A percentile compares a stretch with the other conserved stretches of the same genome.
Conservation (phyloP, 2,797 vertebrate genomes). For the Limosa lapponica region DNA sequence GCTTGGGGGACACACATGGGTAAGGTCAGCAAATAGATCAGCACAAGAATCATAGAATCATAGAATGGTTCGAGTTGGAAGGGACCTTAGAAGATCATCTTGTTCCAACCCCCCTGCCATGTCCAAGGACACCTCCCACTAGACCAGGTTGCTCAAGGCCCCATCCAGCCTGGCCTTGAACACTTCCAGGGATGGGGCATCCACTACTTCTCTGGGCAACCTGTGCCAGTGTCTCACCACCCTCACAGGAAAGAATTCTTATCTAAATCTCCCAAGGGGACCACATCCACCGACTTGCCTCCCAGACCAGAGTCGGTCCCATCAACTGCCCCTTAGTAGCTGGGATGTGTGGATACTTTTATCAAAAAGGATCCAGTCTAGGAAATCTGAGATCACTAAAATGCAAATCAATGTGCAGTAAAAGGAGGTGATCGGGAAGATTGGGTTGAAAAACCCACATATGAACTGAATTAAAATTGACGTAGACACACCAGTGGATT, state of each 20-base stretch:
- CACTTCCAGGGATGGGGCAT: too few species aligned
- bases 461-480: neutral
- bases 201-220: too few species aligned
- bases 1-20: fast-evolving
- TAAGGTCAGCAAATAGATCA: neutral
- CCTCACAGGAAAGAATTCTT: too few species aligned
- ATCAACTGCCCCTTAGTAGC: fast-evolving
- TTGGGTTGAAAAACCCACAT: neutral
- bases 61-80: too few species aligned
- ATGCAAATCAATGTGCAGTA: neutral
- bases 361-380: neutral
- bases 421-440: neutral
- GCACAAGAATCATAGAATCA: neutral
- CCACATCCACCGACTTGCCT: neutral
- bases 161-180: too few species aligned
- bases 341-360: neutral
- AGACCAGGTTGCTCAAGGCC: too few species aligned
- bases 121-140: too few species aligned
- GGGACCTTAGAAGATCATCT: too few species aligned
- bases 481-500: neutral
- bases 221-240: too few species aligned
- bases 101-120: too few species aligned
- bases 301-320: neutral
- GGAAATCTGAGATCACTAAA: neutral
- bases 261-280: neutral